Base-by-base conservation (phyloP, 1,140 invertebrate species). In the Aphis craccivora region DNA sequence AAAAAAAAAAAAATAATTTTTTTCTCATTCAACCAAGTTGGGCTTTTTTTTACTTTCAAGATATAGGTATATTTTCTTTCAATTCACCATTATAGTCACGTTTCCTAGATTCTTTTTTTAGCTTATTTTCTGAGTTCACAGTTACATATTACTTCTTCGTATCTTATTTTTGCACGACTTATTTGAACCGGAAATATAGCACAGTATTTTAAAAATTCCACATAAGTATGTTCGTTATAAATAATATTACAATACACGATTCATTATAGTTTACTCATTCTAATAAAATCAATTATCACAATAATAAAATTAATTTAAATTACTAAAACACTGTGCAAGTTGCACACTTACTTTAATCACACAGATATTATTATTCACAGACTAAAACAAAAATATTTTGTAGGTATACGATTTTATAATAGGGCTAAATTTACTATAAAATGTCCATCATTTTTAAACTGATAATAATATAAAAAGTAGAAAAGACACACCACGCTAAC, bases 321-420 rank as follows among this genome's bases (percentile, higher is more conserved):
- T 14, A n/a, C n/a, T 11, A n/a, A n/a, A n/a, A n/a, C 14, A n/a
- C 0, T 14, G 3, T 67, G 4, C 11, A 5, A 0, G n/a, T 67
- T n/a, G 14, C 60, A 51, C 14, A 51, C 18, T 51, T 51, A 51
- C 14, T 20, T 20, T 51, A 51, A 51, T 51, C 2, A 51, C 48
- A 3, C 2, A 1, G 14, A 14, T 51, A 20, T 51, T 18, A 51
- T 18, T 51, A 51, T 51, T 51, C 48, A 51, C 48, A 51, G 2
- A 51, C 48, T 48, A 48, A 48, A 48, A 48, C 48, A 48, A 48
- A 45, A 48, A 48, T 48, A 51, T 51, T 51, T 51, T 1, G 45
- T 14, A 45, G 45, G 45, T 45, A 11, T 45, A 45, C 11, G 11
- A 45, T 11, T 8, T 45, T 45, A 45, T 1, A 11, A 51, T 51